Base-by-base conservation (phyloP, 2,888 invertebrate genomes). In the Leptarthrus brevirostris region DNA sequence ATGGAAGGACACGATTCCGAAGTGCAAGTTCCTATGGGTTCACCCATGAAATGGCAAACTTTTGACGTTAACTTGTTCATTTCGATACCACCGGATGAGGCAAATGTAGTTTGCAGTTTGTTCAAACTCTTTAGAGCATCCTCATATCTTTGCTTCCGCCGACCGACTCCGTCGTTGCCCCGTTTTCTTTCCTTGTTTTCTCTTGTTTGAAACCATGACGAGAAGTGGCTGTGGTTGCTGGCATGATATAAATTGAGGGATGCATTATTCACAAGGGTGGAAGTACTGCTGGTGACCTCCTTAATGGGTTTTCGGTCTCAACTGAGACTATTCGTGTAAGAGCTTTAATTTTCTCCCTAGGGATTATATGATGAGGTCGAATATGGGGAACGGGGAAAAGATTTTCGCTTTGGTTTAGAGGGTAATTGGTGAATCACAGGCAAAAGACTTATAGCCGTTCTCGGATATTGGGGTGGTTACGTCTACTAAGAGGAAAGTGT, bases 231-330 rank as follows among this genome's bases (percentile, higher is more conserved):
- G 61, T 22, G 61, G 40, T 64, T 36, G 61, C 20, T 61, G 40
- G 61, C 61, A 22, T 44, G 20, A 64, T 64, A 36, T 44, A 64
- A 44, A 64, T 64, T 64, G 44, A 24, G 36, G 61, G 40, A 44
- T 64, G 61, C 61, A 64, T 64, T 40, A 64, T 64, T 64, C 61
- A 64, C 44, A 22, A 64, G 61, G 61, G 61, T 40, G 61, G 61
- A 44, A 22, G 36, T 20, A 64, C 24, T 44, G 61, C 40, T 40
- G 40, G 44, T 36, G 40, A 44, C 61, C 61, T 40, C 61, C 40
- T 36, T 64, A 64, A 64, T 64, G 61, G 61, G 40, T 64, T 64
- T 64, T 64, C 44, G 61, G 61, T 64, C 40, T 64, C 44, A 40
- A 40, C 40, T 64, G 40, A 40, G 61, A 64, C 36, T 30, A 6